Evolutionary conservation across 2,888 invertebrate species (phyloP).

Genomic region (Acanthosepion lycidas): DNA sequence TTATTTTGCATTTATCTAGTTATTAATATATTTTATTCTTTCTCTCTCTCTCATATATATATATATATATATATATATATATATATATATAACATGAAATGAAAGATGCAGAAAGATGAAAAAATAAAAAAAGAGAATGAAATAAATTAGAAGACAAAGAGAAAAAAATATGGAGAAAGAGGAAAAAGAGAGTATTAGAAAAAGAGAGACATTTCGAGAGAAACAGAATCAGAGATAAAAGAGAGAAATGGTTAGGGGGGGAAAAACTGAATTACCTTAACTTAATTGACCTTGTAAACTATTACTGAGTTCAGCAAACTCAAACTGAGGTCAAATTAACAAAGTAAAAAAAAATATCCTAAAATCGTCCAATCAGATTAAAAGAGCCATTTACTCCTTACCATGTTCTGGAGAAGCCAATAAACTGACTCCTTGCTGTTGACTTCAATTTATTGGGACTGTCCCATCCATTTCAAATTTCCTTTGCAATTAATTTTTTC

Average conservation of each 20-base stretch:
- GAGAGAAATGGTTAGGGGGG: background rate
- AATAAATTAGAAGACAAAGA: no score
- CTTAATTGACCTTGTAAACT: background rate
- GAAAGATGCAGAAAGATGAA: no score
- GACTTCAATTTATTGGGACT: background rate
- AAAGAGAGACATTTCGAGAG: no score
- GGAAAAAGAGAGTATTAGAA: background rate
- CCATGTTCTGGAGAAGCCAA: slow-evolving; percentile 18
- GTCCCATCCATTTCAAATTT: slow-evolving; percentile 33
- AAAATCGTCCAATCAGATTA: background rate
- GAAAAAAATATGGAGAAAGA: no score
- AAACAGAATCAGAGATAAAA: background rate
- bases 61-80: no score
- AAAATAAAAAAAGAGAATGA: no score
- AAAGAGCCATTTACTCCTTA: slow-evolving; percentile 24
- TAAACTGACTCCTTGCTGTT: slow-evolving; percentile 22
- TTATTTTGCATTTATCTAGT: no score
- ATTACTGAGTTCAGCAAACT: background rate
- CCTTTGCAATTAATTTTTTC: background rate
- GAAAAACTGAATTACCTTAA: slow-evolving; percentile 3
- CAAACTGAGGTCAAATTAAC: slow-evolving; percentile 13
- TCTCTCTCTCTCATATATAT: no score
- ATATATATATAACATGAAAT: no score
- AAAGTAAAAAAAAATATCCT: background rate
- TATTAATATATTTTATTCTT: no score